A percentile compares a stretch with the other conserved stretches of the same genome.
phyloP scores from a whole-genome alignment of 2,888 invertebrate species.

The Pyrgus malvae region DNA sequence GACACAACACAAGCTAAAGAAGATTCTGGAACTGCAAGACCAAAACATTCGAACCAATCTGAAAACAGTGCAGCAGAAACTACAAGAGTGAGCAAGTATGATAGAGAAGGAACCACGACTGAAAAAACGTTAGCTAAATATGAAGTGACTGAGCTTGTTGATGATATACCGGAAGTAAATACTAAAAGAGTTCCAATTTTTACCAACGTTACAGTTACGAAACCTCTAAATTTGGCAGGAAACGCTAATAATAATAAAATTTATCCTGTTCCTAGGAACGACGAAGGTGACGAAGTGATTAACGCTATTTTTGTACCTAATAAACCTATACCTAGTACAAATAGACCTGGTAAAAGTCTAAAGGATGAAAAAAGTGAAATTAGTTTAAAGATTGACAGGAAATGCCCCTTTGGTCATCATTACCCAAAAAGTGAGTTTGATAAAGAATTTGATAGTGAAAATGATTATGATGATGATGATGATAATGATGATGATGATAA shows the following conservation, averaged over 20 bases:
- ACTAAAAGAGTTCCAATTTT: slow-evolving; percentile 3
- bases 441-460: slow-evolving; percentile 1
- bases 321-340: not conserved
- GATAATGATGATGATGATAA: not conserved
- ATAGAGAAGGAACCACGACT: slow-evolving; percentile 7
- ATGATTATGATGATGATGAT: too few species aligned
- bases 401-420: not conserved
- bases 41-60: not conserved
- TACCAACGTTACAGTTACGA: slow-evolving; percentile 12
- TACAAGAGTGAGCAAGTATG: not conserved
- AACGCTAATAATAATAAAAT: not conserved
- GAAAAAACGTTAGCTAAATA: slow-evolving; percentile 17
- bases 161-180: slow-evolving; percentile 5
- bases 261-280: not conserved
- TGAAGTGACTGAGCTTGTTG: slow-evolving; percentile 22
- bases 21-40: not conserved
- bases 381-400: not conserved
- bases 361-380: not conserved
- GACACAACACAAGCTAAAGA: not conserved
- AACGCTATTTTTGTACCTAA: slow-evolving; percentile 14
- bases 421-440: not conserved
- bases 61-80: not conserved
- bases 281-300: slow-evolving; percentile 20
- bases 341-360: not conserved
- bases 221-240: slow-evolving; percentile 19